Base-by-base conservation (phyloP, 2,888 invertebrate genomes). In the Ligdia adustata region DNA sequence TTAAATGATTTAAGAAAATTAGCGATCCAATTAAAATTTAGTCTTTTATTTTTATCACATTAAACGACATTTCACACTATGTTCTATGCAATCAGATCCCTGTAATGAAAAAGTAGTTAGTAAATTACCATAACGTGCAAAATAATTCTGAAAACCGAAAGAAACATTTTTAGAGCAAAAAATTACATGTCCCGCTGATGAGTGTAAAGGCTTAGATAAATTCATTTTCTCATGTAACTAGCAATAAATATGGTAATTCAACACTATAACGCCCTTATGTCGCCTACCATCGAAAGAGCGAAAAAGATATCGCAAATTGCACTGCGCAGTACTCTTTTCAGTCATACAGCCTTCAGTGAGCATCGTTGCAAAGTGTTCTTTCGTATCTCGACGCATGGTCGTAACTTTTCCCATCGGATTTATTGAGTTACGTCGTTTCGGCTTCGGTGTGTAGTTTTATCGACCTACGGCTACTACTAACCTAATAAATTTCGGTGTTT, bases 401-500 rank as follows among this genome's bases (percentile, higher is more conserved):
- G 83, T 82, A 53, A 72, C 80, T 78, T 83, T 84, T 79, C 64
- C 66, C 62, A 59, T 61, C 62, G 62, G 57, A 78, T 78, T 76
- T 70, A 67, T 69, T 65, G 77, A 85, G 76, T 79, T 87, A 86
- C 80, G 81, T 60, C 82, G 57, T 88, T 88, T 68, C 73, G 69
- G 62, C 66, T 68, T 70, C 64, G 73, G 64, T 63, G 55, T 64
- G 68, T 76, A 82, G 81, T 87, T 89, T 89, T 90, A 90, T 90
- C 90, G 90, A 90, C 89, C 90, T 88, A 85, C 79, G 81, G 88
- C 82, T 80, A 89, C 90, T 90, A 89, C 88, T 90, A 90, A 90
- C 89, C 90, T 73, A 90, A 90, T 90, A 90, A 90, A 90, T 90
- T 90, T 89, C 72, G 87, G 89, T 87, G 89, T 88, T 89, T 89